Evolutionary conservation across 2,888 invertebrate species (phyloP), one percentile per base, ranked within the genome.

Genomic region (Podotricha telesiphe): DNA sequence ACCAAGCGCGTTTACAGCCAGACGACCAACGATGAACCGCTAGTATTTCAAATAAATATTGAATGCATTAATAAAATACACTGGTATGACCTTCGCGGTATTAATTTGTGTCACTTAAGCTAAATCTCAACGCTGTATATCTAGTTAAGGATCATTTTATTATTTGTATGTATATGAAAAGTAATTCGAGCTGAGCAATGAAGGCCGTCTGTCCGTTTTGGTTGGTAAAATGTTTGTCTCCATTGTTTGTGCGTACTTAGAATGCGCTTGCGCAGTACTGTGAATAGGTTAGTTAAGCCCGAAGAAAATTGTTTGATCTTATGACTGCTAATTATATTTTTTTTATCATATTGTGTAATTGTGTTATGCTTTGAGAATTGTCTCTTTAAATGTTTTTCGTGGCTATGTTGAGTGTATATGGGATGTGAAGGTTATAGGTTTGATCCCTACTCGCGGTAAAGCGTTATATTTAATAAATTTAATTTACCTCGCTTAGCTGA

Each of bases 251-350:
- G 45, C 59, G 59, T 59, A n/a, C n/a, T n/a, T n/a, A n/a, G n/a
- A n/a, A n/a, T n/a, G n/a, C n/a, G n/a, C n/a, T n/a, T n/a, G n/a
- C n/a, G 45, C 45, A n/a, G 59, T 45, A n/a, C 22, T n/a, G 45
- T 45, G 45, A 45, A 59, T 59, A 59, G 45, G n/a, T 55, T 45
- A 59, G 45, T 59, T 45, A 59, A 59, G 28, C n/a, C 45, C 22
- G 1, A 22, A 45, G n/a, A 45, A 45, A 45, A 22, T 20, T 20
- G 58, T 59, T 59, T 59, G 11, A 59, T 59, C 45, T 10, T 45
- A 45, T 59, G 20, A 17, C 22, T 10, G 15, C 1, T 59, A 28
- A 45, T 20, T 59, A 4, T 1, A 1, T 0, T n/a, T 15, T 11
- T 42, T 58, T 20, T 19, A 8, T 13, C 15, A 15, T 20, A 20